Evolutionary conservation across 92 coral and sea anemone genomes (phyloP), one percentile per base, ranked within the genome.

Genomic region (Nematostella vectensis): DNA sequence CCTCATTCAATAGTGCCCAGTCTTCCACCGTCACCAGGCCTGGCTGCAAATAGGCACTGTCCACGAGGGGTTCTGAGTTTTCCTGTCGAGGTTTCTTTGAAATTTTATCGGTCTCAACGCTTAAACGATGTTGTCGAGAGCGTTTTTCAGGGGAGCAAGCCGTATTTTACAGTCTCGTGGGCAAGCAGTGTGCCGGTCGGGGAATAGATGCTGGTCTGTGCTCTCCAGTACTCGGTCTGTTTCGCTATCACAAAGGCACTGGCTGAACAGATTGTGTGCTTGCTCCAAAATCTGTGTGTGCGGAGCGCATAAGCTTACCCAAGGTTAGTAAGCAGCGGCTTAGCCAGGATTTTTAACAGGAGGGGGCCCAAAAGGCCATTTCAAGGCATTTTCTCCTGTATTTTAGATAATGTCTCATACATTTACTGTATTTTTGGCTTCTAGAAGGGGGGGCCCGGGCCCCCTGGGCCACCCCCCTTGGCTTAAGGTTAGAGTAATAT

Each of bases 301-400:
- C 59, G 87, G 82, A 25, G 57, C 80, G 40, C 97, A 89, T 48
- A 82, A 85, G 53, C 67, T 72, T 59, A 85, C 89, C 0, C 88
- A 85, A 78, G 97, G 97, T 89, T 11, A 58, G 87, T 55, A 20
- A n/a, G n/a, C n/a, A n/a, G n/a, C n/a, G n/a, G n/a, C n/a, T n/a
- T n/a, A n/a, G n/a, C n/a, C n/a, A n/a, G n/a, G n/a, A n/a, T n/a
- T n/a, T 20, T 33, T 45, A n/a, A n/a, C n/a, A n/a, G n/a, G n/a
- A n/a, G n/a, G n/a, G n/a, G n/a, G n/a, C n/a, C n/a, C n/a, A n/a
- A n/a, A n/a, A n/a, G n/a, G n/a, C n/a, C n/a, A n/a, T n/a, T n/a
- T n/a, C n/a, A n/a, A n/a, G n/a, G n/a, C n/a, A n/a, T n/a, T n/a
- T n/a, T n/a, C n/a, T n/a, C n/a, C n/a, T n/a, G n/a, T n/a, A n/a